phyloP scores from a whole-genome alignment of 2,797 vertebrate genomes.

The Tokudaia muenninki region DNA sequence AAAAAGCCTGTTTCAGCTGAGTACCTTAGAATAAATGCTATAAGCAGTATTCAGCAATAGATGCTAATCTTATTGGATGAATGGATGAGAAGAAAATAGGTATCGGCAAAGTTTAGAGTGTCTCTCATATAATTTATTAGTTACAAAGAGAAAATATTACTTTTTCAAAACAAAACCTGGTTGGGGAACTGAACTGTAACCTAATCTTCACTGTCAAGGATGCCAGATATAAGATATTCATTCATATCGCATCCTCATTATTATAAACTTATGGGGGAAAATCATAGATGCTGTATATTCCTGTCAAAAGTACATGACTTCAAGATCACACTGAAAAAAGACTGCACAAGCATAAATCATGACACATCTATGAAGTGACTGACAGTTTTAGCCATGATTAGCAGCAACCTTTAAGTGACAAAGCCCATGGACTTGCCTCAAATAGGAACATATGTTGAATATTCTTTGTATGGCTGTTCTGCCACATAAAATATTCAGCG shows the following conservation, averaged over 20 bases:
- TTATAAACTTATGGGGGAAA: not conserved
- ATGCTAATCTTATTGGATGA: not conserved
- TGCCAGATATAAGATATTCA: not conserved
- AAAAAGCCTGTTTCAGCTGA: not conserved
- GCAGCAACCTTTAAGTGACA: not conserved
- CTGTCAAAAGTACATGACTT: not conserved
- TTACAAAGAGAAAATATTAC: not conserved
- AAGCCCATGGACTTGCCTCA: not conserved
- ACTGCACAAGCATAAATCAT: not conserved
- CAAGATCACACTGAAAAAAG: not conserved
- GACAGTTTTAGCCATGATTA: slow-evolving; percentile 12
- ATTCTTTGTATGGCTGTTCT: not conserved
- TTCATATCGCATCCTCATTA: not conserved
- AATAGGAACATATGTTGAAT: not conserved
- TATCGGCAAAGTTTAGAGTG: not conserved
- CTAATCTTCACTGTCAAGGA: not conserved
- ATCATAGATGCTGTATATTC: not conserved
- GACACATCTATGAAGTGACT: not conserved
- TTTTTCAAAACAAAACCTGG: not conserved
- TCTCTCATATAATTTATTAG: not conserved
- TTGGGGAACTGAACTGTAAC: not conserved
- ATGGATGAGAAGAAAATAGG: not conserved
- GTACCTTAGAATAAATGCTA: not conserved
- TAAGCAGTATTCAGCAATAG: not conserved
- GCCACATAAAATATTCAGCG: not conserved